Conservation (phyloP, 2,113 vertebrate species). For the Brevimyrus niger region DNA sequence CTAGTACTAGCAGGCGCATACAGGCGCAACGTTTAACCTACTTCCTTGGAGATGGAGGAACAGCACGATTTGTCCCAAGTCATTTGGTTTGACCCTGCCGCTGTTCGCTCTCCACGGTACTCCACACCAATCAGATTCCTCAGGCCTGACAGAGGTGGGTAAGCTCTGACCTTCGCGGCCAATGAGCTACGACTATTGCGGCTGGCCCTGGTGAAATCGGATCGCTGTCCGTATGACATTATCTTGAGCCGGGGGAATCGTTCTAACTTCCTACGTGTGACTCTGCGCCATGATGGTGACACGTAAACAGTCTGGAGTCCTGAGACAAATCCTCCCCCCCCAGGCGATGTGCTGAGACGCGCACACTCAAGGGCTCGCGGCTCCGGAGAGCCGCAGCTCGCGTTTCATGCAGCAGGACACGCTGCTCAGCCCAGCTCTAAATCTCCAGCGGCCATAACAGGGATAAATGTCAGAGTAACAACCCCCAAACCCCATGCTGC, state of each 20-base stretch:
- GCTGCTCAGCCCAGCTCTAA: background rate
- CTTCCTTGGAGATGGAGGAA: background rate
- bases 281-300: background rate
- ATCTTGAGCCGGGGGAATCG: background rate
- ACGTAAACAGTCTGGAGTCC: background rate
- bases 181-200: background rate
- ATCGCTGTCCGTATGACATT: background rate
- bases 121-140: background rate
- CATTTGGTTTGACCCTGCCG: background rate
- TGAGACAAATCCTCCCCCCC: background rate
- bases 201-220: background rate
- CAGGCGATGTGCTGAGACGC: background rate
- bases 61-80: background rate
- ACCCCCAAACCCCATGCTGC: background rate
- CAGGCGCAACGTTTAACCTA: background rate
- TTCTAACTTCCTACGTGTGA: background rate
- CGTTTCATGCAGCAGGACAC: background rate
- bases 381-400: background rate
- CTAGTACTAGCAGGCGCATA: background rate
- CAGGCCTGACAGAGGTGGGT: background rate
- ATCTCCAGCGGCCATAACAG: background rate
- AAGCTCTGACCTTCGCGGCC: background rate
- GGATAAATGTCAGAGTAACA: background rate
- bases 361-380: background rate
- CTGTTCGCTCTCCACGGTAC: background rate